Conservation (phyloP, 2,888 invertebrate species). For the Lasioglossum oenotherae region DNA sequence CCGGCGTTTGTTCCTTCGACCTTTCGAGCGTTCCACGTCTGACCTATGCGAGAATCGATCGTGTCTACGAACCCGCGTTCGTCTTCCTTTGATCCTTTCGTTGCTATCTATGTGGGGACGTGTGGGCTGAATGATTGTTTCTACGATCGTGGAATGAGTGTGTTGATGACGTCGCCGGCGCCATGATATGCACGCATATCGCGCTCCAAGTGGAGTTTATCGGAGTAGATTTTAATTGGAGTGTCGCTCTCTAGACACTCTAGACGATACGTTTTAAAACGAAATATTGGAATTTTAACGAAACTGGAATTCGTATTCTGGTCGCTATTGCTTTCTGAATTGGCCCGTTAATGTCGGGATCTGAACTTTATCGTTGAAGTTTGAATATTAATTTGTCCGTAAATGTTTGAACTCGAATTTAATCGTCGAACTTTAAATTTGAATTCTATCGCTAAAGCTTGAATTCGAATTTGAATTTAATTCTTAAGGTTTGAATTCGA, state of each 20-base stretch:
- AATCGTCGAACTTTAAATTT: not conserved
- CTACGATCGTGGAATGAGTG: not conserved
- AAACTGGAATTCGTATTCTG: not conserved
- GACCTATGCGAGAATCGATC: conserved; percentile 34
- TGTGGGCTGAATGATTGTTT: not conserved
- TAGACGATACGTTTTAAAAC: not conserved
- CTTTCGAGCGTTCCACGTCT: conserved; percentile 41
- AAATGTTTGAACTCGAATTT: not conserved
- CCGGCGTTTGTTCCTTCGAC: conserved; percentile 50
- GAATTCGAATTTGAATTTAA: not conserved
- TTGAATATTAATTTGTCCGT: not conserved
- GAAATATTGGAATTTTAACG: not conserved
- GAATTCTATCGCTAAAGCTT: not conserved
- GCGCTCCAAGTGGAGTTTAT: not conserved
- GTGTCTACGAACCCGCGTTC: not conserved
- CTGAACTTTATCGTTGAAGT: not conserved
- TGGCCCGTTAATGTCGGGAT: not conserved
- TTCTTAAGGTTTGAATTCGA: not conserved
- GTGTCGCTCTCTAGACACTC: not conserved
- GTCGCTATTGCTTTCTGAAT: not conserved
- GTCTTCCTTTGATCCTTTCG: not conserved
- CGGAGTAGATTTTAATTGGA: not conserved
- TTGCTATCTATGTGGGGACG: not conserved
- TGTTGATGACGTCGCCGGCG: not conserved
- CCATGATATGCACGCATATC: not conserved